phyloP scores from a whole-genome alignment of 2,113 vertebrate species.

The Numida meleagris region DNA sequence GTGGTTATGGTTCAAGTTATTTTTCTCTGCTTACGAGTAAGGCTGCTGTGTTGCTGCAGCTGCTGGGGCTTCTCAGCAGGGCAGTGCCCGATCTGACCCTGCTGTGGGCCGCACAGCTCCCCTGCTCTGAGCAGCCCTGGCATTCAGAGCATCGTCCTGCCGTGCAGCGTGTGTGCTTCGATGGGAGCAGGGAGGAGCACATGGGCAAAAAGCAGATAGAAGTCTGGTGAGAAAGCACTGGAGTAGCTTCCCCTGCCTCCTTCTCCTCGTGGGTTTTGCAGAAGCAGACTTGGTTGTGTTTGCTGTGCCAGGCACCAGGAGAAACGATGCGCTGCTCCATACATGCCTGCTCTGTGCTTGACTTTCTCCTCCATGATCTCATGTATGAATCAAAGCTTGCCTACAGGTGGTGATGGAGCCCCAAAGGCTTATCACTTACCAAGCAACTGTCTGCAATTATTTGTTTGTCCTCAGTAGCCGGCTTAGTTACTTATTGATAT shows the following conservation, averaged over 20 bases:
- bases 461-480: constrained; percentile 56
- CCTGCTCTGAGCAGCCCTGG: not conserved
- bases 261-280: not conserved
- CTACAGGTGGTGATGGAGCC: constrained; percentile 60
- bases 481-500: constrained; percentile 49
- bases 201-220: not conserved
- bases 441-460: constrained; percentile 29
- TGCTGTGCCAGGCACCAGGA: constrained; percentile 16
- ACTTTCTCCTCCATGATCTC: not conserved
- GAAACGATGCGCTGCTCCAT: not conserved
- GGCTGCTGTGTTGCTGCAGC: not conserved
- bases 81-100: too few relatives aligned
- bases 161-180: not conserved
- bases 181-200: not conserved
- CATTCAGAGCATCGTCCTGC: not conserved
- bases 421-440: constrained; percentile 41
- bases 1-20: not conserved
- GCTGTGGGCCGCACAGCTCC: too few relatives aligned
- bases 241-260: not conserved
- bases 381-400: constrained; percentile 51
- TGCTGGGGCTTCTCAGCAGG: not conserved
- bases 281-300: not conserved
- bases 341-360: not conserved
- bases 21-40: not conserved
- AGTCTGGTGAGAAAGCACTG: not conserved